phyloP scores from a whole-genome alignment of 37 sponge, comb jelly and placozoan species.

The Chondrilla cf. caribensis region DNA sequence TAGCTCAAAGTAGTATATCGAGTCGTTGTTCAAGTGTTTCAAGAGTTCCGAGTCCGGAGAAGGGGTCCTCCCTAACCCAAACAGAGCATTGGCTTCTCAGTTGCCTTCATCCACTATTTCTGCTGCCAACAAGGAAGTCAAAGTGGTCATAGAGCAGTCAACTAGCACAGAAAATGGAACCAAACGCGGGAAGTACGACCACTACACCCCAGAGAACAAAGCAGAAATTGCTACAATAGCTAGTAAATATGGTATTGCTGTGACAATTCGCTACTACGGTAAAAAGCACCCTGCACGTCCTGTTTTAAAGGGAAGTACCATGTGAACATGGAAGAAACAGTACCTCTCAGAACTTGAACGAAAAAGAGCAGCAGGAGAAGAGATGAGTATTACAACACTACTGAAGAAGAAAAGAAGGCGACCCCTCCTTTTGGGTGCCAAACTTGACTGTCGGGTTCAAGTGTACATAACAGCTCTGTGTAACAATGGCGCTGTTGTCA shows the following conservation, averaged over 20 bases:
- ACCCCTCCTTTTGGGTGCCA: conserved; percentile 12
- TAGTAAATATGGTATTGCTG: conserved; percentile 11
- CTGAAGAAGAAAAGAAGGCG: conserved; percentile 11
- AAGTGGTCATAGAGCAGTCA: neutral
- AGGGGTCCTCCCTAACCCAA: conserved; percentile 9
- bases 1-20: no score
- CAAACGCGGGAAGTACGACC: neutral
- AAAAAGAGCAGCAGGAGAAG: conserved; percentile 11
- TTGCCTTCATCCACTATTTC: conserved; percentile 10
- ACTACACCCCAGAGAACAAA: neutral
- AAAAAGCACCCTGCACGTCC: neutral
- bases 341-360: neutral
- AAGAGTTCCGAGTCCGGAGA: conserved; percentile 12
- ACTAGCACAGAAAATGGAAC: neutral
- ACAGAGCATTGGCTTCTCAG: neutral
- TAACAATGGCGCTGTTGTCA: conserved; percentile 13
- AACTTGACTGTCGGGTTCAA: conserved; percentile 16
- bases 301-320: conserved; percentile 19
- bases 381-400: conserved; percentile 1
- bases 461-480: conserved; percentile 5
- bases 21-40: conserved; percentile 6
- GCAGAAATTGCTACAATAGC: conserved; percentile 17
- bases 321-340: conserved; percentile 21
- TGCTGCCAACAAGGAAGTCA: conserved; percentile 25
- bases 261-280: conserved; percentile 6